phyloP scores from a whole-genome alignment of 2,113 vertebrate species.

The Corythaixoides concolor region DNA sequence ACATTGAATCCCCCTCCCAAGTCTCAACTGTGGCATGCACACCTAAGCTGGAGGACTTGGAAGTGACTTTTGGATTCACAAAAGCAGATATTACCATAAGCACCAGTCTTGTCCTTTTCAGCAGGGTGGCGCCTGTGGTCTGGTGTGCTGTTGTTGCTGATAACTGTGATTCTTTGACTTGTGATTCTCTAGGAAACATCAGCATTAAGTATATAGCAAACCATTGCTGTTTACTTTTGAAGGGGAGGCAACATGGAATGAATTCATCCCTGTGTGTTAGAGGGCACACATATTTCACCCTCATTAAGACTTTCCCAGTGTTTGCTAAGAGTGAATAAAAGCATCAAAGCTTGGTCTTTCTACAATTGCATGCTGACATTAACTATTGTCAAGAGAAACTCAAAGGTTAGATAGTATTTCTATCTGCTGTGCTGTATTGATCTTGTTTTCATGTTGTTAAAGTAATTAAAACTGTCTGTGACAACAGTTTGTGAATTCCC shows the following conservation, averaged over 20 bases:
- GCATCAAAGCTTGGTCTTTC: neutral
- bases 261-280: neutral
- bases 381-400: neutral
- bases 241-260: neutral
- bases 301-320: neutral
- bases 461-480: conserved; percentile 30
- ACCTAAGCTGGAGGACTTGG: neutral
- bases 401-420: conserved; percentile 16
- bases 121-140: neutral
- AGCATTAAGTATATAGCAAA: rapidly evolving
- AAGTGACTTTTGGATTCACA: neutral
- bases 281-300: neutral
- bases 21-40: neutral
- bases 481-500: neutral
- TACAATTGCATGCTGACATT: neutral
- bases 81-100: neutral
- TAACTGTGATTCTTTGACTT: neutral
- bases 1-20: rapidly evolving
- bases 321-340: neutral
- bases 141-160: neutral
- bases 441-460: conserved; percentile 1
- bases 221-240: neutral
- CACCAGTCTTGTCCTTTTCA: neutral
- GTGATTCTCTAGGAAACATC: neutral
- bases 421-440: conserved; percentile 27